phyloP scores from a whole-genome alignment of 2,113 vertebrate species.

The Pseudois nayaur region DNA sequence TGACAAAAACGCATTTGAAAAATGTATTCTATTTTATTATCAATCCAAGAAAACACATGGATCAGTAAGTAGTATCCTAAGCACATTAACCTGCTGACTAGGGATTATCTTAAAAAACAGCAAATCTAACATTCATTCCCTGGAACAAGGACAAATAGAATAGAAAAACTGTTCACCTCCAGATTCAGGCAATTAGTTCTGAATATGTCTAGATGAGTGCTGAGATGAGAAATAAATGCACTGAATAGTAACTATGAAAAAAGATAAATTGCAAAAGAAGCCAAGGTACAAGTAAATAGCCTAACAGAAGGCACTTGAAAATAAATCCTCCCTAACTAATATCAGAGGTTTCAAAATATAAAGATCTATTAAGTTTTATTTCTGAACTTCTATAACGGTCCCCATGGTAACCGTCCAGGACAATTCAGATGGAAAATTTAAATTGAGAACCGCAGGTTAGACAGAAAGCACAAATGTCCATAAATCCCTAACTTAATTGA shows the following conservation, averaged over 20 bases:
- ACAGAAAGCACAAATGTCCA: constrained; percentile 41
- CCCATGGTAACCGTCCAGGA: constrained; percentile 22
- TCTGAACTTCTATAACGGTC: constrained; percentile 26
- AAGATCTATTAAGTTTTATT: constrained; percentile 49
- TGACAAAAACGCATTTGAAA: constrained; percentile 27
- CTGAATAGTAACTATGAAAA: constrained; percentile 47
- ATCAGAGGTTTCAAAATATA: neutral
- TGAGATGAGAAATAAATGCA: constrained; percentile 48
- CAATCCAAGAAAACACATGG: neutral
- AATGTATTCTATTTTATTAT: constrained; percentile 33
- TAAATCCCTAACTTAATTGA: constrained; percentile 29
- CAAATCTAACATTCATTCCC: constrained; percentile 46
- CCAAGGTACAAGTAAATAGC: constrained; percentile 39
- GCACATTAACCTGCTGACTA: constrained; percentile 46
- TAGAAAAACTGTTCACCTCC: constrained; percentile 46
- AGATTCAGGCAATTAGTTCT: constrained; percentile 60
- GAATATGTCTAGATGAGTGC: constrained; percentile 42
- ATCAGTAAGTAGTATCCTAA: constrained; percentile 38
- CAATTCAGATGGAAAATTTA: constrained; percentile 55
- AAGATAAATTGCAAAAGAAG: constrained; percentile 44
- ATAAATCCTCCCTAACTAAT: constrained; percentile 24
- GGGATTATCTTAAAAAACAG: constrained; percentile 33
- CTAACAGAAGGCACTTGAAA: constrained; percentile 47
- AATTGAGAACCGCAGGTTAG: constrained; percentile 11
- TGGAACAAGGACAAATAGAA: constrained; percentile 63